Percentiles rank a stretch among this genome's conserved stretches.
Evolutionary conservation across 2,113 vertebrate species (phyloP).

Genomic region (Cryptoleucopteryx plumbea): DNA sequence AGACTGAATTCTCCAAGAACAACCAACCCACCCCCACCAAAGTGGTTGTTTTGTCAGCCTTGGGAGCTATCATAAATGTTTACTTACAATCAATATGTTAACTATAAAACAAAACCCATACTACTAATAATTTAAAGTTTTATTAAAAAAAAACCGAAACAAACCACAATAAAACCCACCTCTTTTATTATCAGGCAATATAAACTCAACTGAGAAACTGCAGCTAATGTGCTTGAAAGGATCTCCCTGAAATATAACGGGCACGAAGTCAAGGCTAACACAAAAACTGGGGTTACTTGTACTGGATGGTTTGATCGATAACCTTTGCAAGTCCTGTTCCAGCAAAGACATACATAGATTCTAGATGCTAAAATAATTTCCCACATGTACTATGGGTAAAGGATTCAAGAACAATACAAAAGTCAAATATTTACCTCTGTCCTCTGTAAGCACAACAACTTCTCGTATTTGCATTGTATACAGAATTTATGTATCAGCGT

Average conservation of each 20-base stretch:
- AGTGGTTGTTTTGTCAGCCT: not conserved
- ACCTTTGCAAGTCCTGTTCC: not conserved
- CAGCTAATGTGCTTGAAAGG: not conserved
- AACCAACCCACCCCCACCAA: not conserved
- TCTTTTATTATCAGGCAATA: not conserved
- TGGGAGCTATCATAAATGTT: not conserved
- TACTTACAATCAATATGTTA: not conserved
- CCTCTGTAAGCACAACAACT: not conserved
- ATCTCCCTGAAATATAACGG: not conserved
- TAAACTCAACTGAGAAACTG: not conserved
- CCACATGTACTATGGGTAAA: not conserved
- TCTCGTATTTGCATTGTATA: not conserved
- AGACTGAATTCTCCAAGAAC: not conserved
- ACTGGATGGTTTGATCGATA: not conserved
- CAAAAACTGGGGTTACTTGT: not conserved
- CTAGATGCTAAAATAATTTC: not conserved
- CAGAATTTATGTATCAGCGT: not conserved
- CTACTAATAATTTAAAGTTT: not conserved
- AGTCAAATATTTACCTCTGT: not conserved
- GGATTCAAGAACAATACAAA: not conserved
- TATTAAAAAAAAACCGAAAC: not conserved
- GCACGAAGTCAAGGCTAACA: not conserved
- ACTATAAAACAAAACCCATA: not conserved
- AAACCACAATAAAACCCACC: not conserved
- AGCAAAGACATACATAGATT: not conserved